Evolutionary conservation across 1,140 invertebrate species (phyloP), one percentile per base, ranked within the genome.

Genomic region (Drosophila ogumai): DNA sequence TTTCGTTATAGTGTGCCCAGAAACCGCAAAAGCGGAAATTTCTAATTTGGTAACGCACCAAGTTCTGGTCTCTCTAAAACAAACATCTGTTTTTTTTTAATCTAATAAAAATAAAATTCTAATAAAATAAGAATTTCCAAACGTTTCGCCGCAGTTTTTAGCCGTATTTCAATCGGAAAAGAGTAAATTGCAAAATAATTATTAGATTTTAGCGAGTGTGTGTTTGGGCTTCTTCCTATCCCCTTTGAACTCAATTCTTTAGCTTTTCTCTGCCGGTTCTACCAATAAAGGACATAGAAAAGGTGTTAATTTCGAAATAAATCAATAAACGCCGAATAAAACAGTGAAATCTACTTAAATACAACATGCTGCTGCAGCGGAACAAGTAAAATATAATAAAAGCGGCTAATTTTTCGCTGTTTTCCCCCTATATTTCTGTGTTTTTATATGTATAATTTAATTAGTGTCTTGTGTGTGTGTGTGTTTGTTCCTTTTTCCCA

Each of bases 341-440:
- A 40, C n/a, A 41, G 68, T 41, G 28, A 49, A 56, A 54, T 40
- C 55, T 22, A 19, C 22, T 28, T 40, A 4, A 54, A 22, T 10
- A 57, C 76, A 63, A 71, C 65, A 91, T 91, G 90, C 72, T 91
- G 69, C 90, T 91, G 60, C 91, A 91, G 76, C 73, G 90, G 76
- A 91, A 91, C 85, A 91, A 91, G 90, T 91, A 91, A 91, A 90
- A 69, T 31, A 54, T 36, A 25, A 15, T 61, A 17, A 36, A 81
- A 72, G 79, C 75, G 63, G 81, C 69, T 43, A 43, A 10, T 71
- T 86, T 50, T 44, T 79, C 49, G 82, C 77, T 75, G 64, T 57
- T 49, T 68, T 57, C 38, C 13, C 13, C 47, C 66, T 65, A 54
- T 56, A 56, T 72, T 75, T 69, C 43, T 78, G 77, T 81, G 69